These are phyloP conservation scores for Artibeus lituratus DNA, from an alignment of 2,797 vertebrate genomes.

Conservation along the genomic window DNA sequence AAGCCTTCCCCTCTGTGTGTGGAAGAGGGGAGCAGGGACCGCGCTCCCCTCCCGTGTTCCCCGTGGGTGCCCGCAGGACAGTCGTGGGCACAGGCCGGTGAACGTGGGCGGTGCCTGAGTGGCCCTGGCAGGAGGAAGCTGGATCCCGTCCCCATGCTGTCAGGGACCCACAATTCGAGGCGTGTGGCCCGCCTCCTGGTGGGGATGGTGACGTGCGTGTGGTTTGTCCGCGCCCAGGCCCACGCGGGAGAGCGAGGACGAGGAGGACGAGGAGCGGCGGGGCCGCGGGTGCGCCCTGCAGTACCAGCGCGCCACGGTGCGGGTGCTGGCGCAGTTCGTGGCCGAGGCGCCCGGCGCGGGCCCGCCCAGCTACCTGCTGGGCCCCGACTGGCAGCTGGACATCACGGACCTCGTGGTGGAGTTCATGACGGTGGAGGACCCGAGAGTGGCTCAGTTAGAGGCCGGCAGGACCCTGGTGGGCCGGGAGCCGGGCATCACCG, in stretches of 20 bases:
- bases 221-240: conserved; percentile 83
- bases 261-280: conserved; percentile 95
- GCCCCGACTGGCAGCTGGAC: conserved; percentile 95
- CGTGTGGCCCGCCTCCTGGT: neutral
- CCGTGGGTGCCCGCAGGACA: too few relatives aligned
- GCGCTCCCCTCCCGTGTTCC: accelerated
- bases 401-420: conserved; percentile 93
- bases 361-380: conserved; percentile 92
- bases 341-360: conserved; percentile 88
- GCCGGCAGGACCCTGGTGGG: conserved; percentile 91
- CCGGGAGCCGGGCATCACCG: conserved; percentile 92
- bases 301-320: conserved; percentile 92
- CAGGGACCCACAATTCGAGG: neutral
- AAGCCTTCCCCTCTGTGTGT: accelerated
- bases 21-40: accelerated
- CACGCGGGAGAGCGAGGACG: conserved; percentile 96
- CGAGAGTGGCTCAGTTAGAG: conserved; percentile 87
- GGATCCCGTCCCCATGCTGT: accelerated
- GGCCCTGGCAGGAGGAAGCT: too few relatives aligned
- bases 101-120: too few relatives aligned
- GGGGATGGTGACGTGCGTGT: accelerated
- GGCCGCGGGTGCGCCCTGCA: conserved; percentile 94
- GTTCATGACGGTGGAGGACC: conserved; percentile 94
- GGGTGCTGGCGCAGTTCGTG: conserved; percentile 96
- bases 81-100: neutral